phyloP scores from a whole-genome alignment of 1,140 invertebrate species.

The Philopotamus ludificatus region DNA sequence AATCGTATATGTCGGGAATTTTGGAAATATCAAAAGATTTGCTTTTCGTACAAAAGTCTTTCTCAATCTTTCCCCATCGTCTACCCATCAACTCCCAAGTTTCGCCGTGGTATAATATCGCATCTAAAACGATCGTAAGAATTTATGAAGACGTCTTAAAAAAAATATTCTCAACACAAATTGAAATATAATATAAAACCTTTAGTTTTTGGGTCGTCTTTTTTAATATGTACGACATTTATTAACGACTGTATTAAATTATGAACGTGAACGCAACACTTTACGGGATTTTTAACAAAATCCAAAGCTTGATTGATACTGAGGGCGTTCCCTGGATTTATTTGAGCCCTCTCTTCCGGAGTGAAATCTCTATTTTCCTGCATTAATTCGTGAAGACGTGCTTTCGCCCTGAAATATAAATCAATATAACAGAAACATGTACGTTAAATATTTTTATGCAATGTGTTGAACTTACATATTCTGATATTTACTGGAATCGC shows the following conservation, averaged over 20 bases:
- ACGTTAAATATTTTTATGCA: background rate
- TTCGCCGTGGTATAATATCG: slow-evolving; percentile 94
- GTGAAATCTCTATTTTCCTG: slow-evolving; percentile 89
- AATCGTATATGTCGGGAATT: slow-evolving; percentile 99
- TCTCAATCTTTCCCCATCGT: slow-evolving; percentile 98
- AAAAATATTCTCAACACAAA: no score
- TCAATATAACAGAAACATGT: no score
- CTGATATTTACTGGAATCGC: slow-evolving; percentile 93
- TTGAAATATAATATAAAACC: slow-evolving; percentile 57
- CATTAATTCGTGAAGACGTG: slow-evolving; percentile 88
- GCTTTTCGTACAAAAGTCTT: slow-evolving; percentile 94
- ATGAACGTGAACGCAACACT: slow-evolving; percentile 89
- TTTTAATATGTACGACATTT: slow-evolving; percentile 80
- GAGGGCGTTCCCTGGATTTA: slow-evolving; percentile 87
- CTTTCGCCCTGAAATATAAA: slow-evolving; percentile 78
- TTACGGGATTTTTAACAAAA: slow-evolving; percentile 95
- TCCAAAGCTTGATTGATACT: slow-evolving; percentile 87
- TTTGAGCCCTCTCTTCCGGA: slow-evolving; percentile 76
- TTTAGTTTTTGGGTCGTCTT: slow-evolving; percentile 85
- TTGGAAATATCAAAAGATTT: slow-evolving; percentile 97
- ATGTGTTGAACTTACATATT: slow-evolving; percentile 73
- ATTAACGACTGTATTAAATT: slow-evolving; percentile 82
- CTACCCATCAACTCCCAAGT: slow-evolving; percentile 98
- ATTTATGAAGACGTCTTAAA: background rate
- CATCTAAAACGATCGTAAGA: slow-evolving; percentile 61